phyloP scores from a whole-genome alignment of 1,140 invertebrate genomes.

The Lepidotrigona ventralis region DNA sequence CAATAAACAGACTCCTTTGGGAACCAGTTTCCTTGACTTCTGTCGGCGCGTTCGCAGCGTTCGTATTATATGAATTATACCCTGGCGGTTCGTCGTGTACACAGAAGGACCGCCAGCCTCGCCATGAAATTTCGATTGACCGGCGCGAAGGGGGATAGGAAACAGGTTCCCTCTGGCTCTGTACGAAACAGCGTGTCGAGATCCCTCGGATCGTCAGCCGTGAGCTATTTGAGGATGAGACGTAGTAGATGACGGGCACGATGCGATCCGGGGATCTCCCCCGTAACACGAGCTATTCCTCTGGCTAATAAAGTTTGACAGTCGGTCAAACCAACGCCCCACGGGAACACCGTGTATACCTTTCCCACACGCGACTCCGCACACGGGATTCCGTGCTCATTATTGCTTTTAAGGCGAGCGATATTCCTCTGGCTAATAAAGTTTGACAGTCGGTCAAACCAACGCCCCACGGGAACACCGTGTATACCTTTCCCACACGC shows the following conservation, averaged over 20 bases:
- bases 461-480: constrained; percentile 40
- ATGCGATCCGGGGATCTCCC: constrained; percentile 22
- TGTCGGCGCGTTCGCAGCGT: background rate
- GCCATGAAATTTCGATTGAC: constrained; percentile 25
- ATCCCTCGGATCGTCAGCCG: constrained; percentile 27
- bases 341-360: constrained; percentile 56
- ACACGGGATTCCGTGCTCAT: constrained; percentile 59
- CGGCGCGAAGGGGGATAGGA: constrained; percentile 26
- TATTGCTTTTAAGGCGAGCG: constrained; percentile 67
- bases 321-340: constrained; percentile 58
- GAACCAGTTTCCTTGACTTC: constrained; percentile 20
- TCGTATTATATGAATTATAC: background rate
- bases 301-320: constrained; percentile 64
- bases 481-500: constrained; percentile 71
- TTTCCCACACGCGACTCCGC: constrained; percentile 67
- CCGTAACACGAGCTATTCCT: constrained; percentile 58
- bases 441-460: constrained; percentile 63
- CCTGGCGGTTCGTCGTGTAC: background rate
- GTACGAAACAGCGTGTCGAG: background rate
- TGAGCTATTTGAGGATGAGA: constrained; percentile 58
- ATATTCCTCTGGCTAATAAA: constrained; percentile 60
- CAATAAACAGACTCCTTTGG: background rate
- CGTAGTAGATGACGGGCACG: constrained; percentile 11
- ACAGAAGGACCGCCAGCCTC: background rate
- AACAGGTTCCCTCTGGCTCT: constrained; percentile 50